phyloP scores from a whole-genome alignment of 2,888 invertebrate species.

The Sinhomidia bicolor region DNA sequence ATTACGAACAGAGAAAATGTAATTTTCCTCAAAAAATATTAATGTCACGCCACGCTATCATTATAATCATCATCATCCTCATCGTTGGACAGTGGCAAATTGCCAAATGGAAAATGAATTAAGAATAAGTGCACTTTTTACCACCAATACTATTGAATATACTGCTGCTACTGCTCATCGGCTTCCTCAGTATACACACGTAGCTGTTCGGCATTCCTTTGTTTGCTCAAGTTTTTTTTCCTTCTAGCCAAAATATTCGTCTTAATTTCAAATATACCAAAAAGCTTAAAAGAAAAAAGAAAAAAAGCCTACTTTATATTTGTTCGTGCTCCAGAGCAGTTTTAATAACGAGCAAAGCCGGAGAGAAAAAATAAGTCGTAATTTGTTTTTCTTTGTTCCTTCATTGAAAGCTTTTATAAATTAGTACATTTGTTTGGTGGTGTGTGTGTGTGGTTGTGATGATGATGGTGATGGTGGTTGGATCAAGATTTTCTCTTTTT shows the following conservation, averaged over 20 bases:
- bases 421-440: not conserved
- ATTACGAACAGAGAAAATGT: not conserved
- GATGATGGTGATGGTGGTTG: not conserved
- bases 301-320: not conserved
- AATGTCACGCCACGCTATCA: constrained; percentile 63
- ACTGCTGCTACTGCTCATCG: not conserved
- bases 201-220: not conserved
- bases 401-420: constrained; percentile 28
- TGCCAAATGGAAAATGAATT: constrained; percentile 59
- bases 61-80: not conserved
- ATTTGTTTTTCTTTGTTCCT: constrained; percentile 48
- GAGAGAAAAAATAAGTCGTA: not conserved
- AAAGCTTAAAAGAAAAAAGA: not conserved
- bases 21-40: constrained; percentile 33
- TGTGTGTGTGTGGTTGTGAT: not conserved
- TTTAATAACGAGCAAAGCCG: constrained; percentile 17
- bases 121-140: not conserved
- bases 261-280: not conserved
- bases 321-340: constrained; percentile 35
- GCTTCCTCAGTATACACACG: not conserved
- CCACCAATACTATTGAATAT: not conserved
- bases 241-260: not conserved
- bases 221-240: not conserved
- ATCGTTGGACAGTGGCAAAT: constrained; percentile 18
- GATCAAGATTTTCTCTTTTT: not conserved